These are phyloP conservation scores for Dorcus hopei DNA, from an alignment of 2,888 invertebrate species.

Conservation along the genomic window DNA sequence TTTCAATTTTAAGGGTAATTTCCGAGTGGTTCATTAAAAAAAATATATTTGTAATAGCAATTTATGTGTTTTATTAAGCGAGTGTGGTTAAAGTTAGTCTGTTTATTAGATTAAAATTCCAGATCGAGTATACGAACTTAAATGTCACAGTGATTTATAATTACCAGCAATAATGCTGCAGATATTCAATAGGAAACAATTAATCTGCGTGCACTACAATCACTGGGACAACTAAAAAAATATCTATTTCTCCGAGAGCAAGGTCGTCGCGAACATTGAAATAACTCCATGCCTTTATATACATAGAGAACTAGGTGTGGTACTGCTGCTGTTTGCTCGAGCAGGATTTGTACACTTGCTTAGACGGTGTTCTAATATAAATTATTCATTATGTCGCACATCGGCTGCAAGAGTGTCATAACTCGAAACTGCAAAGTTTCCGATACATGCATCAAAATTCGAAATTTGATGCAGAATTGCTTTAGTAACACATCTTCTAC, in stretches of 20 bases:
- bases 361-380: neutral
- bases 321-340: neutral
- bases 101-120: neutral
- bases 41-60: no score
- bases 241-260: slow-evolving; percentile 2
- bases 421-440: no score
- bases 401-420: no score
- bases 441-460: no score
- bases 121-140: neutral
- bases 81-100: neutral
- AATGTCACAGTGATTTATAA: slow-evolving; percentile 1
- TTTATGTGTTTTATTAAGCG: neutral
- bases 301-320: slow-evolving; percentile 2
- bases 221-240: neutral
- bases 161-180: slow-evolving; percentile 1
- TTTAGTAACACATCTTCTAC: no score
- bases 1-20: no score
- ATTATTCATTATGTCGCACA: neutral
- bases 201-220: slow-evolving; percentile 4
- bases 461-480: no score
- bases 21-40: no score
- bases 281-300: neutral
- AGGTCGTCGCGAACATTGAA: slow-evolving; percentile 1
- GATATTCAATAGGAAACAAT: slow-evolving; percentile 6
- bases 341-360: neutral